These are phyloP conservation scores for Tachina lurida DNA, from an alignment of 2,888 invertebrate species.

Conservation along the genomic window DNA sequence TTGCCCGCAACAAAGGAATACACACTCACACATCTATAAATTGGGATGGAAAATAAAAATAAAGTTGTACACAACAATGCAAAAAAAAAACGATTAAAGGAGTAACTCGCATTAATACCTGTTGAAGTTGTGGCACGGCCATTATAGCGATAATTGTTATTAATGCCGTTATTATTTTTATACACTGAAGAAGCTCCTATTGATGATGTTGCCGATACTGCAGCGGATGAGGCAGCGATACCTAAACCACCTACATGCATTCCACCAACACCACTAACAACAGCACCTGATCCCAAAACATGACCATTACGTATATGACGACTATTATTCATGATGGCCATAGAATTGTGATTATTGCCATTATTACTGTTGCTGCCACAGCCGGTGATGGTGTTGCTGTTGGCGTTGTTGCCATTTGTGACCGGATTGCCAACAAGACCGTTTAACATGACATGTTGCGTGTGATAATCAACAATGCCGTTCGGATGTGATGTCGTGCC, in stretches of 20 bases:
- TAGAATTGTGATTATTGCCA: constrained; percentile 68
- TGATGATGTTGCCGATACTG: constrained; percentile 66
- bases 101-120: constrained; percentile 77
- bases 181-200: constrained; percentile 75
- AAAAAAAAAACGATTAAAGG: constrained; percentile 16
- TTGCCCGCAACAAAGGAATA: constrained; percentile 15
- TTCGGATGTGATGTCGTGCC: constrained; percentile 59
- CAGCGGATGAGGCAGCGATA: constrained; percentile 61
- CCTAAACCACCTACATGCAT: constrained; percentile 63
- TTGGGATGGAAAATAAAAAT: not conserved
- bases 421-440: constrained; percentile 57
- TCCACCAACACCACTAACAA: constrained; percentile 68
- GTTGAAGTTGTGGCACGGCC: constrained; percentile 80
- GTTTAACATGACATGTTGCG: constrained; percentile 60
- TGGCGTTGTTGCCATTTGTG: constrained; percentile 66
- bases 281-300: constrained; percentile 70
- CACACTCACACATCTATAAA: constrained; percentile 28
- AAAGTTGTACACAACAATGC: constrained; percentile 1
- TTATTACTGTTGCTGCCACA: constrained; percentile 57
- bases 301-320: constrained; percentile 77
- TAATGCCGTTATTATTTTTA: constrained; percentile 81
- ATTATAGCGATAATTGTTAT: constrained; percentile 83
- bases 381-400: constrained; percentile 66
- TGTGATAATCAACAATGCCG: constrained; percentile 70
- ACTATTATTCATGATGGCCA: constrained; percentile 73